Evolutionary conservation across 2,113 vertebrate species (phyloP).

Genomic region (Sinocyclocheilus anshuiensis): DNA sequence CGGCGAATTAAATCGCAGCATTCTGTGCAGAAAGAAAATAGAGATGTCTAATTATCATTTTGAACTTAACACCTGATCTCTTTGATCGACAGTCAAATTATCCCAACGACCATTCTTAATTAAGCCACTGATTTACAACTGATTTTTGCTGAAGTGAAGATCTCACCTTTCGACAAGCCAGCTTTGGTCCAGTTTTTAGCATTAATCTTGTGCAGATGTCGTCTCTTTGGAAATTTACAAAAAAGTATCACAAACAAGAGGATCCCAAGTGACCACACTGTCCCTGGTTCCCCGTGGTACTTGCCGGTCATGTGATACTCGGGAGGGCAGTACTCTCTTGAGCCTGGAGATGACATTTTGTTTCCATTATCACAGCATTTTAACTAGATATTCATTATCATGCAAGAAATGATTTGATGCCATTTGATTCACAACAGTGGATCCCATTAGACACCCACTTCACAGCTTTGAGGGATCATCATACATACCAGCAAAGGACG

Average conservation of each 20-base stretch:
- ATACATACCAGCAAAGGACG: neutral
- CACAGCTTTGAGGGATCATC: too few relatives aligned
- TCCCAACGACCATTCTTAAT: too few relatives aligned
- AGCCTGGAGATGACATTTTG: neutral
- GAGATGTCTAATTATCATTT: neutral
- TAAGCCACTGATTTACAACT: too few relatives aligned
- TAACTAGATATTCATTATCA: neutral
- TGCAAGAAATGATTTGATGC: too few relatives aligned
- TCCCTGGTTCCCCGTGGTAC: neutral
- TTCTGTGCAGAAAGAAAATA: neutral
- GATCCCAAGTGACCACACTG: neutral
- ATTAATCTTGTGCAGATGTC: neutral
- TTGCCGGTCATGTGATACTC: neutral
- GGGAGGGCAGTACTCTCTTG: neutral
- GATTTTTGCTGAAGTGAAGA: neutral
- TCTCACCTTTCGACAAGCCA: neutral
- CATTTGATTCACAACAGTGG: too few relatives aligned
- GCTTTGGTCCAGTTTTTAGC: neutral
- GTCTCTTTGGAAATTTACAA: neutral
- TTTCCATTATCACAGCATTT: neutral
- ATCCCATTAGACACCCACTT: neutral
- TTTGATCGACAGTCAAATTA: neutral
- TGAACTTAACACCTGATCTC: neutral
- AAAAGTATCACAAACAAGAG: neutral
- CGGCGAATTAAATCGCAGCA: neutral